These are phyloP conservation scores for Halocynthia roretzi DNA, from an alignment of 23 tunicate genomes.

Conservation along the genomic window DNA sequence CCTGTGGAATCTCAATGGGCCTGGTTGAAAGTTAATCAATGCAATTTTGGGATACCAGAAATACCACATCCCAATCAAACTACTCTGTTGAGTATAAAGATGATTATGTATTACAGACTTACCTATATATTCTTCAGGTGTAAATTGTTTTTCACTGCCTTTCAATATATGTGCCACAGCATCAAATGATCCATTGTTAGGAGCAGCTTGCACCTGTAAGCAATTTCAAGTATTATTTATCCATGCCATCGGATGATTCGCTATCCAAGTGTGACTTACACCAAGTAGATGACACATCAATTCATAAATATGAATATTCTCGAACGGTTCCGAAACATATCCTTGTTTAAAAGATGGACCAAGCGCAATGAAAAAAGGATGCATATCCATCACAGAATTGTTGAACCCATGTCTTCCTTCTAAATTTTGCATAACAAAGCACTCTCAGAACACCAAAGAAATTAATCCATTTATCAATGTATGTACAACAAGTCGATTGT, in stretches of 20 bases:
- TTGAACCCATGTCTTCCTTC: conserved; percentile 87
- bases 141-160: background rate
- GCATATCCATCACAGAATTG: conserved; percentile 86
- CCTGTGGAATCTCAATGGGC: too few species aligned
- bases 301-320: conserved; percentile 57
- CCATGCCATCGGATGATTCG: background rate
- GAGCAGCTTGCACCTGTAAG: conserved; percentile 61
- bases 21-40: too few species aligned
- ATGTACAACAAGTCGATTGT: too few species aligned
- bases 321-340: conserved; percentile 78
- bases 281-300: conserved; percentile 70
- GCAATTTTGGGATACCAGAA: too few species aligned
- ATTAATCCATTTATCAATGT: too few species aligned
- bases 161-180: conserved; percentile 33
- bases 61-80: too few species aligned
- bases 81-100: too few species aligned
- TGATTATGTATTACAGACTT: too few species aligned
- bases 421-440: conserved; percentile 4
- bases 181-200: conserved; percentile 78
- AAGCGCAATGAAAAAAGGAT: conserved; percentile 82
- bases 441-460: too few species aligned
- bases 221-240: background rate
- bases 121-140: too few species aligned
- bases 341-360: conserved; percentile 71
- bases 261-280: conserved; percentile 30